Conservation (phyloP, 2,797 vertebrate genomes). For the Natrix natrix region DNA sequence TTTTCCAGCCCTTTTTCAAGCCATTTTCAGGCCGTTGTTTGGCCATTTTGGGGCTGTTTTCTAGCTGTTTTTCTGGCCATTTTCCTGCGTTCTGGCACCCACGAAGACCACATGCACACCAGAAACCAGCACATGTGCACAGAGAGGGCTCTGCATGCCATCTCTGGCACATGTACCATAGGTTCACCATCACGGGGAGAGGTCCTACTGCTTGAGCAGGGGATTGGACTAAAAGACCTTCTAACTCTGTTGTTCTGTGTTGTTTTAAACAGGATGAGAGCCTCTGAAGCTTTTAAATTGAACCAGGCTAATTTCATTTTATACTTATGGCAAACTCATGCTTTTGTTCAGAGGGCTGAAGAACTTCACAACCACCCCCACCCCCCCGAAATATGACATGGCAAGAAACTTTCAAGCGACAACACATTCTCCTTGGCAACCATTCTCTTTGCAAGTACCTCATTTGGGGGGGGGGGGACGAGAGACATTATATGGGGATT, state of each 20-base stretch:
- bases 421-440: not conserved
- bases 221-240: not conserved
- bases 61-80: too few species aligned
- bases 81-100: too few species aligned
- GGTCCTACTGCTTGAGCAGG: too few species aligned
- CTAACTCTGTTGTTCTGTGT: not conserved
- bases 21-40: too few species aligned
- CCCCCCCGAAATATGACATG: conserved; percentile 28
- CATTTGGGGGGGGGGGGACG: not conserved
- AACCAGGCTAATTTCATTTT: not conserved
- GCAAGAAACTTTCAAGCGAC: conserved; percentile 51
- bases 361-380: not conserved
- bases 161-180: too few species aligned
- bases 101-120: too few species aligned
- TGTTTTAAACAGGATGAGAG: not conserved
- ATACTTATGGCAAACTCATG: not conserved
- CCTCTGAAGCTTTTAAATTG: not conserved
- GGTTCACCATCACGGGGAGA: too few species aligned
- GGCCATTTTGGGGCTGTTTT: too few species aligned
- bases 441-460: conserved; percentile 43
- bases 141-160: too few species aligned
- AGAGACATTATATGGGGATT: conserved; percentile 5
- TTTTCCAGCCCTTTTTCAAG: too few species aligned
- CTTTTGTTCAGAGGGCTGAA: conserved; percentile 45
- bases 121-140: too few species aligned